phyloP scores from a whole-genome alignment of 2,113 vertebrate species.

The Phylloscopus whistleri region DNA sequence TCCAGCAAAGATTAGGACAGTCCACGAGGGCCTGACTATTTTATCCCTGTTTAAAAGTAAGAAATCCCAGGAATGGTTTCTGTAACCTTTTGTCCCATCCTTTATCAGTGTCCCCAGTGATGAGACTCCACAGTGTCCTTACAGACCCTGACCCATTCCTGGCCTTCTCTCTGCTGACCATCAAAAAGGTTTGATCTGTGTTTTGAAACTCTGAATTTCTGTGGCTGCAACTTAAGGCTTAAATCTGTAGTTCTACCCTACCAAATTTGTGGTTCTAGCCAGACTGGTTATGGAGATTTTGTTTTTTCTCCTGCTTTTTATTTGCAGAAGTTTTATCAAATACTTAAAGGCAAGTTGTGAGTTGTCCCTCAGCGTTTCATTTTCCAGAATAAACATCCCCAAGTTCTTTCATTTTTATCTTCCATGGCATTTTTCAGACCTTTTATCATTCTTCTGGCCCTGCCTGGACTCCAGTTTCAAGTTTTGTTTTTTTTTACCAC shows the following conservation, averaged over 20 bases:
- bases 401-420: background rate
- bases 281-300: background rate
- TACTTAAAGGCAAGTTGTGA: background rate
- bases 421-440: background rate
- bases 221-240: background rate
- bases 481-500: background rate
- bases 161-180: background rate
- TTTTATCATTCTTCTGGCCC: background rate
- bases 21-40: background rate
- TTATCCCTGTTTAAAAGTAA: background rate
- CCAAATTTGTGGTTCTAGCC: background rate
- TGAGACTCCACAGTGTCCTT: background rate
- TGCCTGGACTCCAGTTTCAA: background rate
- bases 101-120: background rate
- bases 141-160: fast-evolving
- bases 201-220: background rate
- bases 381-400: background rate
- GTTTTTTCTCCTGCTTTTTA: background rate
- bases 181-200: background rate
- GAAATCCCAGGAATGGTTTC: background rate
- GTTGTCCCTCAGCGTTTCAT: background rate
- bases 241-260: background rate
- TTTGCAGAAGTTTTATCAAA: background rate
- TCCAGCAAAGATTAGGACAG: background rate
- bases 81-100: background rate